phyloP scores from a whole-genome alignment of 37 sponge, comb jelly and placozoan genomes.

The Corticium candelabrum region DNA sequence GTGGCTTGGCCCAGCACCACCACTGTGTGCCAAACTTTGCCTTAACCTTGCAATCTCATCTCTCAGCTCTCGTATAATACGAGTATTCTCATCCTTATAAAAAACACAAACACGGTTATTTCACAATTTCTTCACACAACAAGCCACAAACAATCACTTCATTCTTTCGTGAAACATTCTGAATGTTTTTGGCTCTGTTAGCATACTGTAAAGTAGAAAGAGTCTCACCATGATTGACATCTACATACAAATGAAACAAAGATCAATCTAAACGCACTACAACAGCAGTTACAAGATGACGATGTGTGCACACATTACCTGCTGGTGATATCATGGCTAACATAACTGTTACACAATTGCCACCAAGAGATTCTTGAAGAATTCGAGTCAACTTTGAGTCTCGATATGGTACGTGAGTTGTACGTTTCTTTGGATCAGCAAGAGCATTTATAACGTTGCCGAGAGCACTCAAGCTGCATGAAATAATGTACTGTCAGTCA shows the following conservation, averaged over 20 bases:
- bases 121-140: too few species aligned
- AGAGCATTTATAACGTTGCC: conserved; percentile 39
- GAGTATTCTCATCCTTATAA: conserved; percentile 25
- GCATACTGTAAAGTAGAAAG: conserved; percentile 29
- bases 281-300: neutral
- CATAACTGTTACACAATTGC: conserved; percentile 10
- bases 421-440: conserved; percentile 17
- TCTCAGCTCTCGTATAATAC: conserved; percentile 16
- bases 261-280: neutral
- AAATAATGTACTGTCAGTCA: too few species aligned
- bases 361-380: conserved; percentile 8
- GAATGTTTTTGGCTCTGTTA: conserved; percentile 35
- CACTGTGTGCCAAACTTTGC: neutral
- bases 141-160: too few species aligned
- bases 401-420: conserved; percentile 25
- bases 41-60: conserved; percentile 26
- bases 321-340: conserved; percentile 13
- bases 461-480: neutral
- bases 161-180: conserved; percentile 3
- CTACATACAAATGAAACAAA: neutral
- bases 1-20: neutral
- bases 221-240: conserved; percentile 15
- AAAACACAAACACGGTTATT: neutral
- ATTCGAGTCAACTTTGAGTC: conserved; percentile 36
- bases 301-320: neutral